Percentiles rank a stretch among this genome's conserved stretches.
These are phyloP conservation scores for Xestia c-nigrum DNA, from an alignment of 2,888 invertebrate species.

Conservation along the genomic window DNA sequence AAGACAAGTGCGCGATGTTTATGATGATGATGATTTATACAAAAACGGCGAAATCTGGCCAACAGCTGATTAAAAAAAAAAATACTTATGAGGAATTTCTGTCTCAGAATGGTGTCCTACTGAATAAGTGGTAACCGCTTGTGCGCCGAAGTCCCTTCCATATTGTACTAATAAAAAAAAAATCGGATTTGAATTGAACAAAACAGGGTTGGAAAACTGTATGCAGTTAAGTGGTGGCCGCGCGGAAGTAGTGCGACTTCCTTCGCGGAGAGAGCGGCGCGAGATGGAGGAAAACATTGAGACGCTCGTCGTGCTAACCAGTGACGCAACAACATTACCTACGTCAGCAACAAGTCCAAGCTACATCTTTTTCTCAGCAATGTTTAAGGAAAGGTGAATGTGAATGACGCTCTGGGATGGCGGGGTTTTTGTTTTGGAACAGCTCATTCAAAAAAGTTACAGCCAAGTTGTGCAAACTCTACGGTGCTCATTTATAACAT, in stretches of 20 bases:
- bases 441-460: conserved; percentile 16
- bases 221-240: background rate
- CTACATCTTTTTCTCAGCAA: conserved; percentile 13
- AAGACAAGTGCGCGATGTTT: too few species aligned
- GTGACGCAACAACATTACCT: conserved; percentile 23
- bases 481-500: background rate
- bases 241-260: conserved; percentile 6
- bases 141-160: background rate
- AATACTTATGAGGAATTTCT: too few species aligned
- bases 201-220: background rate
- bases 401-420: conserved; percentile 29
- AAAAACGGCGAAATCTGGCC: too few species aligned
- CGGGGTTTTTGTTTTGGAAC: conserved; percentile 21
- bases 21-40: too few species aligned
- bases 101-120: background rate
- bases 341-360: conserved; percentile 29
- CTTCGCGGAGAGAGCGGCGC: background rate
- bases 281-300: conserved; percentile 23
- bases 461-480: background rate
- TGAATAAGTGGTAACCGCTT: background rate
- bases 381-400: conserved; percentile 46
- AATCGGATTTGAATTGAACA: background rate
- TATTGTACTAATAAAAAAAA: background rate
- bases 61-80: too few species aligned
- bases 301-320: background rate